Conservation (phyloP, 2,113 vertebrate genomes). For the Heterochromis multidens region DNA sequence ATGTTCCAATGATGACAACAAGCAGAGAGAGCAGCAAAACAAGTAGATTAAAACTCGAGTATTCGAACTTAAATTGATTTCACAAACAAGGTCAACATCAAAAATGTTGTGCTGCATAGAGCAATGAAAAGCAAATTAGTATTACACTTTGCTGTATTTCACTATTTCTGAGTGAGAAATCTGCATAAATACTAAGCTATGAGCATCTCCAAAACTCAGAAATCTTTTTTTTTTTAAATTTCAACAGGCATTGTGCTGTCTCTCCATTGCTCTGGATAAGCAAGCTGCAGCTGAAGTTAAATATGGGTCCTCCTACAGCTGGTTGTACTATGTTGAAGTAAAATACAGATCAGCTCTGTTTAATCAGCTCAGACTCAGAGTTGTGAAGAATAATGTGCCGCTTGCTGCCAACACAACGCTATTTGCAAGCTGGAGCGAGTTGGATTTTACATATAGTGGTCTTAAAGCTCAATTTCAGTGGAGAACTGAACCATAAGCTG, state of each 20-base stretch:
- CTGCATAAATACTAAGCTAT: background rate
- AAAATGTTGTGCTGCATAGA: background rate
- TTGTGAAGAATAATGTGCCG: background rate
- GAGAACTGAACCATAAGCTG: constrained; percentile 18
- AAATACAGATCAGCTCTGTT: background rate
- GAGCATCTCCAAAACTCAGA: background rate
- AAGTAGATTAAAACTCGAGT: background rate
- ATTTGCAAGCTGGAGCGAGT: background rate
- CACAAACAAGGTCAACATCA: background rate
- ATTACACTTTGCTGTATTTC: background rate
- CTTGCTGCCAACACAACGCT: background rate
- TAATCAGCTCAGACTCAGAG: background rate
- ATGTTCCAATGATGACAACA: background rate
- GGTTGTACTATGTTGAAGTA: background rate
- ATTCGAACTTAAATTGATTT: background rate
- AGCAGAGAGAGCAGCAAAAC: background rate
- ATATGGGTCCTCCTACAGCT: background rate
- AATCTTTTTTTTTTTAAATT: background rate
- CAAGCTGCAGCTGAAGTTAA: background rate
- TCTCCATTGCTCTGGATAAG: background rate
- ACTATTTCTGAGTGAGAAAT: background rate
- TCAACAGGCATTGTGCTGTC: background rate
- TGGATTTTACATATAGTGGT: constrained; percentile 9
- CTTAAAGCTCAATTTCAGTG: constrained; percentile 39
- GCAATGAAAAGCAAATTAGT: constrained; percentile 9